Percentiles rank a stretch among this genome's conserved stretches.
Evolutionary conservation across 1,140 invertebrate species (phyloP).

Genomic region (Hestina assimilis): DNA sequence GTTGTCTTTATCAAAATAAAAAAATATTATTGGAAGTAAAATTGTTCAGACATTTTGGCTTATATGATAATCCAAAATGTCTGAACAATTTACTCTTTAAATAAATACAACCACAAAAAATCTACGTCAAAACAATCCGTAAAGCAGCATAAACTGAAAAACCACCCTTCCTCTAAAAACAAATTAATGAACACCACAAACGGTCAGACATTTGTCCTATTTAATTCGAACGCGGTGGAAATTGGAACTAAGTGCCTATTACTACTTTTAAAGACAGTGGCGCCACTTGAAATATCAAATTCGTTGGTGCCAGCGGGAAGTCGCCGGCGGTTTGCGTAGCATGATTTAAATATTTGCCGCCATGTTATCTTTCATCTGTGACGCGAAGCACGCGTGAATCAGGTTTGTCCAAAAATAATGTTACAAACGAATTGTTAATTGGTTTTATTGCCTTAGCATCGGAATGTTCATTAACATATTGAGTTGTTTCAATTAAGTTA

Average conservation of each 20-base stretch:
- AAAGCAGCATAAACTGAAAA: conserved; percentile 9
- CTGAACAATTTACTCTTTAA: no score
- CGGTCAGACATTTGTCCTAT: conserved; percentile 36
- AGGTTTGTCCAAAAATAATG: conserved; percentile 20
- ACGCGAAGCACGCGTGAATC: conserved; percentile 47
- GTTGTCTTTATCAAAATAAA: no score
- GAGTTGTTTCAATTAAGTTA: background rate
- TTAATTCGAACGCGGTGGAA: conserved; percentile 26
- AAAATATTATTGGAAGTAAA: no score
- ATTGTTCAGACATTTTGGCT: no score
- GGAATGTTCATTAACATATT: background rate
- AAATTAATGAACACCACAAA: conserved; percentile 65
- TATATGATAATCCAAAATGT: no score
- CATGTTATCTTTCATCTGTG: conserved; percentile 38
- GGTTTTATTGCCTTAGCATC: background rate
- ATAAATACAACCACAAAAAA: no score
- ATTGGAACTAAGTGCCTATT: conserved; percentile 7
- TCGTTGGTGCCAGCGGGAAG: conserved; percentile 41
- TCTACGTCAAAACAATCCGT: no score
- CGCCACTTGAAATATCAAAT: conserved; percentile 34
- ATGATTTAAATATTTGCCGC: conserved; percentile 58
- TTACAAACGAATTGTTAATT: conserved; percentile 10
- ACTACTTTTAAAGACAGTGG: conserved; percentile 10
- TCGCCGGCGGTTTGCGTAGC: conserved; percentile 40
- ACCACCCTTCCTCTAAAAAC: conserved; percentile 50